These are phyloP conservation scores for Xiphydria camelus DNA, from an alignment of 2,888 invertebrate species.

Conservation along the genomic window DNA sequence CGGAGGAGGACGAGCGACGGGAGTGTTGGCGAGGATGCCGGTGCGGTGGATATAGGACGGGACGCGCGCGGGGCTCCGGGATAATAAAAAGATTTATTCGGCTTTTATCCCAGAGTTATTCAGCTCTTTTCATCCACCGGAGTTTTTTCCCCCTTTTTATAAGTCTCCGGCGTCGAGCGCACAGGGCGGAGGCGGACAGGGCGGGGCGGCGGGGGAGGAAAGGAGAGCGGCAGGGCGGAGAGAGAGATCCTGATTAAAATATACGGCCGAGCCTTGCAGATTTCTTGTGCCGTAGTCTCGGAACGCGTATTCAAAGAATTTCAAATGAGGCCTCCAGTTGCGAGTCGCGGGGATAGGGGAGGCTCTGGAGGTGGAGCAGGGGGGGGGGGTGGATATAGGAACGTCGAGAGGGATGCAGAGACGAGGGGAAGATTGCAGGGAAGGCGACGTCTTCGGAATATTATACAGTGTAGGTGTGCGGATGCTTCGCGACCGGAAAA, in stretches of 20 bases:
- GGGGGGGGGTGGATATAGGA: too few relatives aligned
- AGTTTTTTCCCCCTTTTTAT: slow-evolving; percentile 28
- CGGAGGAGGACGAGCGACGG: not conserved
- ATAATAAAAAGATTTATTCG: slow-evolving; percentile 59
- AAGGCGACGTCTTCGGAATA: too few relatives aligned
- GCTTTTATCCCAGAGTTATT: slow-evolving; percentile 57
- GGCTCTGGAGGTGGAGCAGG: too few relatives aligned
- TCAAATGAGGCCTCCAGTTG: too few relatives aligned
- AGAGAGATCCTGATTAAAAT: slow-evolving; percentile 50
- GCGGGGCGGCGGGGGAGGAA: slow-evolving; percentile 30
- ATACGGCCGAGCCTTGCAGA: slow-evolving; percentile 49
- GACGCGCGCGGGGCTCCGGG: slow-evolving; percentile 40
- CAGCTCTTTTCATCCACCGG: slow-evolving; percentile 54
- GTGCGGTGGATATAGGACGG: slow-evolving; percentile 23
- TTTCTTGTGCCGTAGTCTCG: slow-evolving; percentile 41
- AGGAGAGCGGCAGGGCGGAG: slow-evolving; percentile 24
- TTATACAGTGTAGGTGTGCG: too few relatives aligned
- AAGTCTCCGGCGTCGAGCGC: slow-evolving; percentile 17
- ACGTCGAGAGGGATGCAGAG: too few relatives aligned
- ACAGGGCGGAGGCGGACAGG: slow-evolving; percentile 10
- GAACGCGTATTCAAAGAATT: slow-evolving; percentile 51
- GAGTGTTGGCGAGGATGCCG: not conserved
- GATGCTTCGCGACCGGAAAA: too few relatives aligned
- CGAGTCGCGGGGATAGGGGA: too few relatives aligned
- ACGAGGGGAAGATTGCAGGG: too few relatives aligned